Percentiles rank a stretch among this genome's conserved stretches.
These are phyloP conservation scores for Neosilurus mollespiculum DNA, from an alignment of 2,797 vertebrate genomes.

Conservation along the genomic window DNA sequence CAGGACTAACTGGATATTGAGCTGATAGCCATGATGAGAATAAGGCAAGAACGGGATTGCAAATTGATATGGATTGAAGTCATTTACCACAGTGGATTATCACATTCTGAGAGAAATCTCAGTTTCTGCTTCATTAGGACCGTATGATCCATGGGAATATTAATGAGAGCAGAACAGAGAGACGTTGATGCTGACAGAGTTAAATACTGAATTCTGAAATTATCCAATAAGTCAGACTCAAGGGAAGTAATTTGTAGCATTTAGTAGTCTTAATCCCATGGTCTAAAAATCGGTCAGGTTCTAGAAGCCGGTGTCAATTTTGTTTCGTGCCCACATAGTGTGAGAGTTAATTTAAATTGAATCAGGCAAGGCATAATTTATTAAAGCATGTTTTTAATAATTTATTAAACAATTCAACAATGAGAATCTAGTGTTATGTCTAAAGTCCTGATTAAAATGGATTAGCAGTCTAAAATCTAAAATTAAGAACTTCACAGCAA, in stretches of 20 bases:
- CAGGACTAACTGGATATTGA: neutral
- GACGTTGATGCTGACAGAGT: conserved; percentile 66
- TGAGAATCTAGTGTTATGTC: neutral
- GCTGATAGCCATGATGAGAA: conserved; percentile 3
- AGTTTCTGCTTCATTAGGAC: conserved; percentile 30
- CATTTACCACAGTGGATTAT: conserved; percentile 22
- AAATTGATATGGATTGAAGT: conserved; percentile 32
- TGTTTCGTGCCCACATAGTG: neutral
- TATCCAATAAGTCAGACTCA: conserved; percentile 27
- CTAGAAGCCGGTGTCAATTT: conserved; percentile 12
- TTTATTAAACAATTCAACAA: neutral
- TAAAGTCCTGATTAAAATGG: conserved; percentile 10
- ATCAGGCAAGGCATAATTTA: neutral
- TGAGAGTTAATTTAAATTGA: neutral
- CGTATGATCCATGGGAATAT: conserved; percentile 48
- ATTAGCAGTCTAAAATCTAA: neutral
- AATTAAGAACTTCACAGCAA: conserved; percentile 11
- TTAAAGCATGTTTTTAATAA: neutral
- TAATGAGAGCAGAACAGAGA: conserved; percentile 65
- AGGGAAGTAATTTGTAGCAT: conserved; percentile 27
- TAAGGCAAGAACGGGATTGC: neutral
- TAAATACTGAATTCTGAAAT: conserved; percentile 51
- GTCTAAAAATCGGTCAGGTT: neutral
- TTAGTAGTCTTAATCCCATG: conserved; percentile 3
- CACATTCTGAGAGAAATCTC: conserved; percentile 9